Evolutionary conservation across 64 coral and sea anemone genomes (phyloP).

Genomic region (Montipora sp.): DNA sequence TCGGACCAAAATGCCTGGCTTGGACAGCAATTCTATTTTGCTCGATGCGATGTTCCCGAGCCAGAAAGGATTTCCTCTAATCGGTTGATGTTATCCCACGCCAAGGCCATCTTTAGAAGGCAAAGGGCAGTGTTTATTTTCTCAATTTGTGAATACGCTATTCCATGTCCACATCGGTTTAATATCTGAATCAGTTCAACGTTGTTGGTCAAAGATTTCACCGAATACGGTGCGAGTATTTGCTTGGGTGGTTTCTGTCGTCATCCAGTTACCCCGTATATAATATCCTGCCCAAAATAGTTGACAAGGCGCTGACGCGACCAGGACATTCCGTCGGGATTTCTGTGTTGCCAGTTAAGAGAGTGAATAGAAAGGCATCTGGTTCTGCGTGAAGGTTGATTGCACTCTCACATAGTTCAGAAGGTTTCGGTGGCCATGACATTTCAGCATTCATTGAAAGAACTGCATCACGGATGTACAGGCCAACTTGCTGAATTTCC

Average conservation of each 20-base stretch:
- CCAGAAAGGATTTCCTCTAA: conserved; percentile 12
- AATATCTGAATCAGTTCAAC: neutral
- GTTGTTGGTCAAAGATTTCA: conserved; percentile 47
- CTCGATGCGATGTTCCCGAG: conserved; percentile 29
- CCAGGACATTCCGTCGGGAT: neutral
- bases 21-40: no score
- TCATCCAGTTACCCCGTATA: conserved; percentile 28
- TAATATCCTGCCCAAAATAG: conserved; percentile 51
- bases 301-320: conserved; percentile 38
- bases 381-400: conserved; percentile 31
- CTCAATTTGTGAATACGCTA: conserved; percentile 29
- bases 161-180: conserved; percentile 21
- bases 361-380: conserved; percentile 39
- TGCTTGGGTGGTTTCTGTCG: conserved; percentile 60
- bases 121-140: no score
- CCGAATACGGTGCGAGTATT: conserved; percentile 45
- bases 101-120: neutral
- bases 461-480: no score
- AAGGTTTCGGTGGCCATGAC: neutral
- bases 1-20: neutral
- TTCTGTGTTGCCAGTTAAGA: conserved; percentile 50
- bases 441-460: no score
- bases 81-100: conserved; percentile 45
- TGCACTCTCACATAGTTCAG: conserved; percentile 34
- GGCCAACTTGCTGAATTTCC: no score